phyloP scores from a whole-genome alignment of 2,113 vertebrate genomes.

The Epinephelus cyanopodus region DNA sequence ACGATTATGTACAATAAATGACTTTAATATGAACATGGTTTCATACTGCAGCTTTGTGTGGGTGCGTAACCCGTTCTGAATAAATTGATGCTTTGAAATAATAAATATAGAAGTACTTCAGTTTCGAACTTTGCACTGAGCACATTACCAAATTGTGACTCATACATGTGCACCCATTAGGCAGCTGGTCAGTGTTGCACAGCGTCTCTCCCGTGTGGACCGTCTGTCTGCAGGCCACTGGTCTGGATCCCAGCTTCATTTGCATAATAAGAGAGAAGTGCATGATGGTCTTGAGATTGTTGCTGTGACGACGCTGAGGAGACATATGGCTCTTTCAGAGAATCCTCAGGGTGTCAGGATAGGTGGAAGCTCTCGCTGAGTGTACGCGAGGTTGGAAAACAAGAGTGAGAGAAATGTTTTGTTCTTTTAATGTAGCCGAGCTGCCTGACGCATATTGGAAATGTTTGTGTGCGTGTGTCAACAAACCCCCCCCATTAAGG shows the following conservation, averaged over 20 bases:
- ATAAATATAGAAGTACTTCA: not conserved
- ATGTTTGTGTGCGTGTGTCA: conserved; percentile 24
- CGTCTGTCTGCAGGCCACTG: conserved; percentile 22
- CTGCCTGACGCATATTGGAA: conserved; percentile 13
- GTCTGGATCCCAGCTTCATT: conserved; percentile 58
- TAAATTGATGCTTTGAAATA: not conserved
- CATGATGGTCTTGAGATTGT: conserved; percentile 67
- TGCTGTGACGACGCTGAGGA: conserved; percentile 68
- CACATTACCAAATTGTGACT: not conserved
- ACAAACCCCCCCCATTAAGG: conserved; percentile 45
- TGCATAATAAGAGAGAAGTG: conserved; percentile 67
- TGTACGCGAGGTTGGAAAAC: conserved; percentile 27
- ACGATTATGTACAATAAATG: not conserved
- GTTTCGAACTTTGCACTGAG: not conserved
- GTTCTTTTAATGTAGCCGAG: conserved; percentile 18
- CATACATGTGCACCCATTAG: not conserved
- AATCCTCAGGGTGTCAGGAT: conserved; percentile 61
- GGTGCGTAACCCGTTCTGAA: not conserved
- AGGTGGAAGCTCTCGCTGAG: conserved; percentile 63
- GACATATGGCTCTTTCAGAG: conserved; percentile 73
- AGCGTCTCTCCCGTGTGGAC: conserved; percentile 11
- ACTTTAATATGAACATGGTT: not conserved
- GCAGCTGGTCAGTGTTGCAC: conserved; percentile 9
- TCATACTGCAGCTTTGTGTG: not conserved
- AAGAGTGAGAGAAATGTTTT: conserved; percentile 8